Percentiles rank a stretch among this genome's conserved stretches.
phyloP scores from a whole-genome alignment of 2,113 vertebrate species.

The Tachysurus fulvidraco region DNA sequence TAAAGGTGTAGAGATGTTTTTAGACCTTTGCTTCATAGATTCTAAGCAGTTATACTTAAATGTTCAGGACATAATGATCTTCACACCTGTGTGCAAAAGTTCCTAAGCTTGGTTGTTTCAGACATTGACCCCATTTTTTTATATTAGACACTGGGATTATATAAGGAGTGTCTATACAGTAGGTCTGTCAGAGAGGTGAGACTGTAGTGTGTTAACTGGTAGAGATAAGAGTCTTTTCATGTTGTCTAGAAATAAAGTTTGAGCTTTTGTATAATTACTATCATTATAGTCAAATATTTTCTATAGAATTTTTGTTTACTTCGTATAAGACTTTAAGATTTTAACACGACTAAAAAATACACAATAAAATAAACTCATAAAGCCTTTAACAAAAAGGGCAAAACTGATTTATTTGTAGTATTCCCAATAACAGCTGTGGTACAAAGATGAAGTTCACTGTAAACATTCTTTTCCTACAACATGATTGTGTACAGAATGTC shows the following conservation, averaged over 20 bases:
- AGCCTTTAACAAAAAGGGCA: slow-evolving; percentile 13
- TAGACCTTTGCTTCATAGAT: background rate
- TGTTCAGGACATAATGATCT: background rate
- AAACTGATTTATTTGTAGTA: slow-evolving; percentile 42
- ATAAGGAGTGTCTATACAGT: slow-evolving; percentile 53
- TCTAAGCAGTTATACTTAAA: background rate
- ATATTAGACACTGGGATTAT: slow-evolving; percentile 55
- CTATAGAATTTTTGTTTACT: background rate
- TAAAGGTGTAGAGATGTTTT: background rate
- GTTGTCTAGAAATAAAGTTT: background rate
- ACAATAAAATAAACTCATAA: background rate
- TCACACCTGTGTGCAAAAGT: background rate
- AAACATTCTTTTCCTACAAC: background rate
- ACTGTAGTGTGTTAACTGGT: slow-evolving; percentile 47
- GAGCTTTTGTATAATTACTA: background rate
- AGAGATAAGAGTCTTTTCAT: background rate
- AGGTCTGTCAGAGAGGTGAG: slow-evolving; percentile 61
- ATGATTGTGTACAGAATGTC: slow-evolving; percentile 7
- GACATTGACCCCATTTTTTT: slow-evolving; percentile 62
- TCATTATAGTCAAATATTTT: too few species aligned
- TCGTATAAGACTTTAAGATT: background rate
- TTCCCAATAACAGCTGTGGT: background rate
- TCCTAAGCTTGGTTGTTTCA: slow-evolving; percentile 40
- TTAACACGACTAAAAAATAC: background rate
- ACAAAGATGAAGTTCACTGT: background rate